Base-by-base conservation (phyloP, 2,888 invertebrate species). In the Bellardia bayeri region DNA sequence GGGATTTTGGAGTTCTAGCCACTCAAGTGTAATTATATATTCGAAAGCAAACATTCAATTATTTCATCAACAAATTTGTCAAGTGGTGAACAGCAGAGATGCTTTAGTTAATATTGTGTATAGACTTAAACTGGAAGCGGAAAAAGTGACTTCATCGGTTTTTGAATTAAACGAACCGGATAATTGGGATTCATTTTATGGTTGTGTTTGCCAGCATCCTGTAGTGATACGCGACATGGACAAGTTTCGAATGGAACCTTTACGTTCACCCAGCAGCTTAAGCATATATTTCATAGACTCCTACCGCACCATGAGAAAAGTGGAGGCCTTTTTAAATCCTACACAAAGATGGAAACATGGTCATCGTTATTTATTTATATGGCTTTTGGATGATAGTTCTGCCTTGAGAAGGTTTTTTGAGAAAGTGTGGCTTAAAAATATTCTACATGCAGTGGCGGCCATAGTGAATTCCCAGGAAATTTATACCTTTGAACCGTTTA, bases 401-500 rank as follows among this genome's bases (percentile, higher is more conserved):
- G 87, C 90, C 11, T 66, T 93, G 3, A 74, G 56, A 0, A 11
- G 71, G 0, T 86, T 92, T 1, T 91, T 93, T 9, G 33, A 76
- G 7, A 82, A 88, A 3, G 89, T 92, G 30, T 93, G 92, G 92
- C 9, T 37, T 3, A 91, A 91, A 61, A 84, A 90, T 3, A 79
- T 92, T 33, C 84, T 92, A 7, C 89, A 91, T 78, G 92, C 88
- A 0, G 68, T 92, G 30, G 91, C 90, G 3, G 82, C 89, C 9
- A 45, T 82, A 3, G 13, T 92, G 30, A 89, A 88, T 23, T 3
- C 40, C 13, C 42, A 82, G 61, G 1, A 56, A 42, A 63, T 91
- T 1, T 92, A 89, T 23, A 91, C 92, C 14, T 93, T 90, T 80
- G 90, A 92, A 45, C 93, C 93, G 0, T 93, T 92, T 87, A 89